Percentiles rank a stretch among this genome's conserved stretches.
Conservation (phyloP, 2,888 invertebrate genomes). For the Pterostichus madidus region DNA sequence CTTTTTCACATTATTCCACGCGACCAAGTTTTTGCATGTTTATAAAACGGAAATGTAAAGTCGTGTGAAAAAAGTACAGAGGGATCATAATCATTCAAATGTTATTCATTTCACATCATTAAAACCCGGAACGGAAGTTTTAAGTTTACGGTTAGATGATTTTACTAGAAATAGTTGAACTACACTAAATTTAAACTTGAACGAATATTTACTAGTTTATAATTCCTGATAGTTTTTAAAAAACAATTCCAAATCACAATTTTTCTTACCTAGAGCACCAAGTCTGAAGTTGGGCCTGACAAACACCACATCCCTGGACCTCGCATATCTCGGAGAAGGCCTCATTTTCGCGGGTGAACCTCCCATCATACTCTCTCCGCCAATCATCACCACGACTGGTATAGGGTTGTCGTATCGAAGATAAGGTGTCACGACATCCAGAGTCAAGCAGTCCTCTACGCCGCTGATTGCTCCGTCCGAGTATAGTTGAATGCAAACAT, state of each 20-base stretch:
- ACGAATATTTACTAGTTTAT: too few species aligned
- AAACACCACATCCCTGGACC: slow-evolving; percentile 89
- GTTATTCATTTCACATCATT: not conserved
- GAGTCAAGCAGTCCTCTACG: slow-evolving; percentile 89
- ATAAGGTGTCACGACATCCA: slow-evolving; percentile 91
- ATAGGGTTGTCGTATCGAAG: slow-evolving; percentile 88
- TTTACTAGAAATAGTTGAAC: not conserved
- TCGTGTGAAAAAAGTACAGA: not conserved
- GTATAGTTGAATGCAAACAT: slow-evolving; percentile 85
- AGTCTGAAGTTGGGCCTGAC: slow-evolving; percentile 92
- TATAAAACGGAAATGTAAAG: not conserved
- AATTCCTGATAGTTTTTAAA: too few species aligned
- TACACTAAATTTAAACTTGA: not conserved
- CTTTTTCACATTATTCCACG: not conserved
- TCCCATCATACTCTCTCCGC: slow-evolving; percentile 88
- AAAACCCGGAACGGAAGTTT: slow-evolving; percentile 13
- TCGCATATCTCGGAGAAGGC: slow-evolving; percentile 88
- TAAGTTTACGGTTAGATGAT: slow-evolving; percentile 13
- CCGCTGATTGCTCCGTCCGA: slow-evolving; percentile 84
- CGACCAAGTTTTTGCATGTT: not conserved
- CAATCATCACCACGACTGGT: slow-evolving; percentile 90
- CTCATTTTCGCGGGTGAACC: slow-evolving; percentile 86
- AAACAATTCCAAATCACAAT: too few species aligned
- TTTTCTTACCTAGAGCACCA: slow-evolving; percentile 79
- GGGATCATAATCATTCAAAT: too few species aligned